These are phyloP conservation scores for Hylyphantes graminicola DNA, from an alignment of 1,140 invertebrate species.

Conservation along the genomic window DNA sequence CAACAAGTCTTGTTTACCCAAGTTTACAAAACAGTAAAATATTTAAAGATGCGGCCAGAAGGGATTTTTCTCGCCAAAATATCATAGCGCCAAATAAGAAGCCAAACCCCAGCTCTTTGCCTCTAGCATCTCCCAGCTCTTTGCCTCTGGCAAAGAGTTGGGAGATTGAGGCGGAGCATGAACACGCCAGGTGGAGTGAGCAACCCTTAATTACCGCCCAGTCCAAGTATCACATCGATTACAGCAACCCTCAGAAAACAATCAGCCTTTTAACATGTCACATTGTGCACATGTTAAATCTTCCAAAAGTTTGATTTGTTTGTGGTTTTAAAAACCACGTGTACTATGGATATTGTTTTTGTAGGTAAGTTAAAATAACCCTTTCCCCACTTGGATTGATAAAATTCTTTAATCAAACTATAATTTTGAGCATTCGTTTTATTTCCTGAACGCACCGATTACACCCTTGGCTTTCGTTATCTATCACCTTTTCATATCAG, in stretches of 20 bases:
- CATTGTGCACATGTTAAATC: slow-evolving; percentile 45
- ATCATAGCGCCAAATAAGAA: too few species aligned
- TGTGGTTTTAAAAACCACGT: slow-evolving; percentile 51
- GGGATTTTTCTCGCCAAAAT: too few species aligned
- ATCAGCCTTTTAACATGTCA: slow-evolving; percentile 21
- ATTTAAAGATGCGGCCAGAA: too few species aligned
- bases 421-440: slow-evolving; percentile 19
- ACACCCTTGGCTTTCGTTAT: slow-evolving; percentile 10
- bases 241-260: slow-evolving; percentile 4
- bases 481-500: background rate
- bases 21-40: too few species aligned
- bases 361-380: slow-evolving; percentile 43
- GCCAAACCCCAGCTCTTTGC: too few species aligned
- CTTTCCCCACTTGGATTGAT: background rate
- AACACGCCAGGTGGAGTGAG: too few species aligned
- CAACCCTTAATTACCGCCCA: too few species aligned
- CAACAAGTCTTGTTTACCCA: too few species aligned
- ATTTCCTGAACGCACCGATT: slow-evolving; percentile 5
- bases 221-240: too few species aligned
- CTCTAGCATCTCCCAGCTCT: too few species aligned
- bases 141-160: too few species aligned
- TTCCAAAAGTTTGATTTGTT: slow-evolving; percentile 2
- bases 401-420: background rate
- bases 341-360: slow-evolving; percentile 52
- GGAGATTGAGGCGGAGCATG: too few species aligned